Evolutionary conservation across 2,113 vertebrate genomes (phyloP).

Genomic region (Triplophysa dalaica): DNA sequence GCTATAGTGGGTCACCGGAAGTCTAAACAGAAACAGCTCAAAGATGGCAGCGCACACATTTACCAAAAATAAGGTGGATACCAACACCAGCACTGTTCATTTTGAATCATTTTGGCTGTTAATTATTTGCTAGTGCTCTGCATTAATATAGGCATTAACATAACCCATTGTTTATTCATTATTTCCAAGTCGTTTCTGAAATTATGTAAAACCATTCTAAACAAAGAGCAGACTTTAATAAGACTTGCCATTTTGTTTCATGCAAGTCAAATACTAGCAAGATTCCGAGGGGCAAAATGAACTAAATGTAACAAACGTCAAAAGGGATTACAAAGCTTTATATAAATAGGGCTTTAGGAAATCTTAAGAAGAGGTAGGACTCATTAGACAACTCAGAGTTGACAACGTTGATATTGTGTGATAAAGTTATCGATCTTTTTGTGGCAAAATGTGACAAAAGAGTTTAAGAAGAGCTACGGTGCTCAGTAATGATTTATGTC

Average conservation of each 20-base stretch:
- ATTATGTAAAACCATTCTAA: constrained; percentile 80
- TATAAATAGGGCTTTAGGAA: constrained; percentile 19
- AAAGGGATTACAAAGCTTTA: constrained; percentile 63
- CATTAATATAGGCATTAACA: constrained; percentile 79
- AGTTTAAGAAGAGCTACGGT: background rate
- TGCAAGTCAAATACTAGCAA: constrained; percentile 77
- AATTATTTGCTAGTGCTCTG: constrained; percentile 73
- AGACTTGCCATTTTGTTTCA: constrained; percentile 78
- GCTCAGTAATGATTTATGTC: background rate
- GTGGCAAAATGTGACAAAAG: background rate
- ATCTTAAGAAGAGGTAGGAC: background rate
- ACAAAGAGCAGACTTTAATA: constrained; percentile 76
- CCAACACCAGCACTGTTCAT: constrained; percentile 17
- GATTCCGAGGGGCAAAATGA: constrained; percentile 68
- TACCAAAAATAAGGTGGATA: background rate
- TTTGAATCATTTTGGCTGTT: constrained; percentile 70
- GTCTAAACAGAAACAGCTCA: no score
- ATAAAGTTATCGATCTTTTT: background rate
- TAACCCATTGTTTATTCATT: constrained; percentile 81
- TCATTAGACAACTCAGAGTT: background rate
- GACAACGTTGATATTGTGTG: background rate
- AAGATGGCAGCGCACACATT: no score
- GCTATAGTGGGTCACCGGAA: no score
- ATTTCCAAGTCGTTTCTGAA: constrained; percentile 75
- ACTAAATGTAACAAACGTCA: constrained; percentile 72